Base-by-base conservation (phyloP, 1,140 invertebrate species). In the Cotesia chilonis region DNA sequence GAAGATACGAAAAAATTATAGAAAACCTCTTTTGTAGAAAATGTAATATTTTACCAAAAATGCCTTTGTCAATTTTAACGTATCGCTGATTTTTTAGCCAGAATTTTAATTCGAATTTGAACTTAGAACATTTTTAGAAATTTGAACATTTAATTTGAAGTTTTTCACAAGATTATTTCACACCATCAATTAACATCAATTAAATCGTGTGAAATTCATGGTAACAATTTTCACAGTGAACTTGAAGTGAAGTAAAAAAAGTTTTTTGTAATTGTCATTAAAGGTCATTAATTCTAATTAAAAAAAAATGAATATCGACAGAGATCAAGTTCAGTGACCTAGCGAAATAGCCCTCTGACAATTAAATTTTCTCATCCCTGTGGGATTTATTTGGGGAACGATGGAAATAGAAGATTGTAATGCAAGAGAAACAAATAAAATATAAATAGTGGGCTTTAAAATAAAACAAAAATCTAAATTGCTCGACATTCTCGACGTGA, bases 381-480 rank as follows among this genome's bases (percentile, higher is more conserved):
- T 12, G 57, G 68, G 68, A 51, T 70, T 61, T 70, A 70, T 70
- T 70, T 70, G 17, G 66, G 57, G 68, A 61, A 28, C 57, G 20
- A 51, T 6, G 38, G 36, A 10, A 47, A 38, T 47, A 51, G 36
- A 28, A 38, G 63, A 70, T 38, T 51, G 37, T 51, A 70, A 70
- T 63, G 68, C 68, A 70, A 70, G 14, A 59, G 28, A 60, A 70
- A 51, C 20, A 61, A 61, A 63, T 51, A 35, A 37, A 59, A 60
- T 38, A 14, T 4, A 63, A 63, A 38, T n/a, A 63, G 17, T 35
- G 12, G 28, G n/a, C 54, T 67, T 69, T 47, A 47, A 41, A 59
- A 9, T n/a, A 69, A 59, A 69, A 69, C 37, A n/a, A 68, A 68
- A 52, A 57, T 12, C 5, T 12, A 14, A 55, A 14, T 55, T 55